Base-by-base conservation (phyloP, 2,113 vertebrate species). In the Oriolus oriolus region DNA sequence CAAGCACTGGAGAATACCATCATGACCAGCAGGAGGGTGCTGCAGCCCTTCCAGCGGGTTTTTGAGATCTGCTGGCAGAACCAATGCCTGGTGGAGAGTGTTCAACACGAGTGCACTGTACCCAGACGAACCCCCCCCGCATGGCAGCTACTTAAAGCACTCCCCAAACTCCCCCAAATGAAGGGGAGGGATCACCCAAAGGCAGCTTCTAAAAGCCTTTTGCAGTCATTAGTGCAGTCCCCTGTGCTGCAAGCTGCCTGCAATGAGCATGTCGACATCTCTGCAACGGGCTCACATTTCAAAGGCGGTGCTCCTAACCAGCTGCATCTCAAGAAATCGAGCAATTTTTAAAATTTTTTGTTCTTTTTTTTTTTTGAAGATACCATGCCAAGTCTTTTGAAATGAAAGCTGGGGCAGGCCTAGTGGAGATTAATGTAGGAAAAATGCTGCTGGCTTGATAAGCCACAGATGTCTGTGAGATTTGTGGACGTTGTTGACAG, bases 391-490 rank as follows among this genome's bases (percentile, higher is more conserved):
- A 97, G 94, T 68, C 97, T 98, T 98, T 98, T 98, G 98, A 98
- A 98, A 98, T 98, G 97, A 98, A 99, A 98, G 97, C 98, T 86
- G 94, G 85, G 95, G 77, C 95, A 95, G 96, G 96, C 95, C 97
- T 97, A 97, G 97, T 85, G 66, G 97, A 98, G 98, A 98, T 98
- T 98, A 97, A 97, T 97, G 93, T 54, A 96, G 97, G 96, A 93
- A 97, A 86, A 97, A 95, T 95, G 97, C 89, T 83, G 87, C 95
- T 97, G 88, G 96, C 98, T 97, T 98, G 99, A 99, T 98, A 98
- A 96, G 96, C 91, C 98, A 95, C 99, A 99, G 98, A 98, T 99
- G 99, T 98, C 97, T 95, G 86, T 86, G 97, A 98, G 97, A 98
- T 97, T 98, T 96, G 76, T 84, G 64, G 90, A 94, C 88, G 87